Percentiles rank a stretch among this genome's conserved stretches.
These are phyloP conservation scores for Thymelicus acteon DNA, from an alignment of 2,888 invertebrate species.

Conservation along the genomic window DNA sequence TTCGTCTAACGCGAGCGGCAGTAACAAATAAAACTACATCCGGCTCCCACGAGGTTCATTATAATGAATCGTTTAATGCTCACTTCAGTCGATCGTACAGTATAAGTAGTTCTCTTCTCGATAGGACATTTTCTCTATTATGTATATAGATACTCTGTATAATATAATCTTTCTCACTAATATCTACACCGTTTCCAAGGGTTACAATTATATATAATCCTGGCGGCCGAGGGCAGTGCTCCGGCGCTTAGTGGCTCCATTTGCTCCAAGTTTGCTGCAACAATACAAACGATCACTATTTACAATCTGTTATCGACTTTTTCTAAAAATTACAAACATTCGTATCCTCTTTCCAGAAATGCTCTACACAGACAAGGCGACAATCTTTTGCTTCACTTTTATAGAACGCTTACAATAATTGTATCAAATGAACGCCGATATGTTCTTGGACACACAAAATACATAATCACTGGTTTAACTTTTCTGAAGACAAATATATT, in stretches of 20 bases:
- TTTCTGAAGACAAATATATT: too few species aligned
- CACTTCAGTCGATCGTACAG: constrained; percentile 79
- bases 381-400: too few species aligned
- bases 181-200: constrained; percentile 83
- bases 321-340: background rate
- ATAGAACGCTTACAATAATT: too few species aligned
- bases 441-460: too few species aligned
- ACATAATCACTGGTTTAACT: too few species aligned
- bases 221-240: constrained; percentile 54
- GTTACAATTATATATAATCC: constrained; percentile 77
- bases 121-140: constrained; percentile 82
- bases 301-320: background rate
- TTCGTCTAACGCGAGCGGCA: constrained; percentile 54
- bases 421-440: too few species aligned
- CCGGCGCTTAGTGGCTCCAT: constrained; percentile 74
- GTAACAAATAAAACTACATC: constrained; percentile 56
- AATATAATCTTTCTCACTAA: constrained; percentile 84
- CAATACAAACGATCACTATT: background rate
- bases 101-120: constrained; percentile 76
- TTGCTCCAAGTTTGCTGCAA: constrained; percentile 78
- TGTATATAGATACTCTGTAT: constrained; percentile 84
- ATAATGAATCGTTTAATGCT: constrained; percentile 74
- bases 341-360: too few species aligned
- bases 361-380: too few species aligned
- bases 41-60: constrained; percentile 70